phyloP scores from a whole-genome alignment of 2,888 invertebrate genomes.

The Anticlea derivata region DNA sequence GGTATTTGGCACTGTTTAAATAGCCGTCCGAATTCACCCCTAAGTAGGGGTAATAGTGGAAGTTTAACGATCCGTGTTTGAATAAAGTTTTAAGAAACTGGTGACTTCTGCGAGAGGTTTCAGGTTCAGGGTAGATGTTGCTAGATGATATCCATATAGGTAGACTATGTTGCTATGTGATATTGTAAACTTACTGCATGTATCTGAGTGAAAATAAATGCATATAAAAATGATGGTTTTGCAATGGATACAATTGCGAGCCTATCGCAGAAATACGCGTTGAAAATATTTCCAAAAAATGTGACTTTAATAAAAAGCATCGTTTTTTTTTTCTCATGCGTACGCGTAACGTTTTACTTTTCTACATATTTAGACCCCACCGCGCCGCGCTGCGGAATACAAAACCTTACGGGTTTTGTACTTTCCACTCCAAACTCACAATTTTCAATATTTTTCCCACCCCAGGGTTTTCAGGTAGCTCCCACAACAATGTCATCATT shows the following conservation, averaged over 20 bases:
- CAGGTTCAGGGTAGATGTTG: conserved; percentile 6
- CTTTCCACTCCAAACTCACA: conserved; percentile 14
- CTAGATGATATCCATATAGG: background rate
- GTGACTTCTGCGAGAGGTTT: conserved; percentile 13
- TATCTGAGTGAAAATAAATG: no score
- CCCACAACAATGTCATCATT: conserved; percentile 76
- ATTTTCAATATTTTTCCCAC: conserved; percentile 29
- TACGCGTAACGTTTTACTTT: conserved; percentile 10
- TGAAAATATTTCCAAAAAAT: background rate
- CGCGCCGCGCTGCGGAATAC: conserved; percentile 8
- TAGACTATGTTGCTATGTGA: no score
- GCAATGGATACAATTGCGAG: no score
- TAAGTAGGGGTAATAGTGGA: conserved; percentile 65
- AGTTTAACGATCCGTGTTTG: conserved; percentile 44
- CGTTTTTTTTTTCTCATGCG: conserved; percentile 12
- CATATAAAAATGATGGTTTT: no score
- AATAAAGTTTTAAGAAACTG: conserved; percentile 29
- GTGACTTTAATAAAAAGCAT: background rate
- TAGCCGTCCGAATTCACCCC: conserved; percentile 56
- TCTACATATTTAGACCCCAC: conserved; percentile 11
- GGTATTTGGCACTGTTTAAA: conserved; percentile 52
- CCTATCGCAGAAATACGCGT: no score
- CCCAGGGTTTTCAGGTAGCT: conserved; percentile 40
- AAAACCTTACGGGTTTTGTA: no score
- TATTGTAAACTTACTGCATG: no score